A percentile compares a stretch with the other conserved stretches of the same genome.
Evolutionary conservation across 2,888 invertebrate species (phyloP).

Genomic region (Hypena proboscidalis): DNA sequence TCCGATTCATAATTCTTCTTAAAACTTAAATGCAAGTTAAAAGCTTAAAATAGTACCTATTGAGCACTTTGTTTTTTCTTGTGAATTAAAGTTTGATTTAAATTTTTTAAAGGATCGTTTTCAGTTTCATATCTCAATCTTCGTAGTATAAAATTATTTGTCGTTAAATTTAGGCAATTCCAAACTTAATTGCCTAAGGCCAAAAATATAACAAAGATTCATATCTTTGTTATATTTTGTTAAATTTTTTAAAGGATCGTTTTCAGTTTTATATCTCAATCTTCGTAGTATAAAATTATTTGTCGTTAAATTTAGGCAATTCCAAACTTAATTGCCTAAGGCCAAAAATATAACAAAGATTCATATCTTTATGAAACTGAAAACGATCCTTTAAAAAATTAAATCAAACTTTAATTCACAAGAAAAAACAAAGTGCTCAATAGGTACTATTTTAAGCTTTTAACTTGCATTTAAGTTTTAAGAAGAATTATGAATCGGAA

Average conservation of each 20-base stretch:
- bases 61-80: conserved; percentile 64
- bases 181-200: no score
- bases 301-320: no score
- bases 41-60: conserved; percentile 69
- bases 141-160: no score
- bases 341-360: no score
- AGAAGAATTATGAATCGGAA: conserved; percentile 71
- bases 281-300: no score
- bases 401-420: conserved; percentile 77
- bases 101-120: conserved; percentile 83
- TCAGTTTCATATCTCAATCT: conserved; percentile 85
- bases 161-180: no score
- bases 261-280: no score
- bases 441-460: conserved; percentile 69
- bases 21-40: conserved; percentile 74
- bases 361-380: conserved; percentile 85
- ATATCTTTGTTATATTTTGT: no score
- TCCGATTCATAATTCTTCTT: conserved; percentile 69
- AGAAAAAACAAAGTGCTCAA: conserved; percentile 62
- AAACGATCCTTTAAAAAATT: conserved; percentile 85
- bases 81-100: conserved; percentile 52
- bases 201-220: no score
- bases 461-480: conserved; percentile 75
- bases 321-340: no score
- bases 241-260: no score